Evolutionary conservation across 2,888 invertebrate genomes (phyloP).

Genomic region (Limenitis camilla): DNA sequence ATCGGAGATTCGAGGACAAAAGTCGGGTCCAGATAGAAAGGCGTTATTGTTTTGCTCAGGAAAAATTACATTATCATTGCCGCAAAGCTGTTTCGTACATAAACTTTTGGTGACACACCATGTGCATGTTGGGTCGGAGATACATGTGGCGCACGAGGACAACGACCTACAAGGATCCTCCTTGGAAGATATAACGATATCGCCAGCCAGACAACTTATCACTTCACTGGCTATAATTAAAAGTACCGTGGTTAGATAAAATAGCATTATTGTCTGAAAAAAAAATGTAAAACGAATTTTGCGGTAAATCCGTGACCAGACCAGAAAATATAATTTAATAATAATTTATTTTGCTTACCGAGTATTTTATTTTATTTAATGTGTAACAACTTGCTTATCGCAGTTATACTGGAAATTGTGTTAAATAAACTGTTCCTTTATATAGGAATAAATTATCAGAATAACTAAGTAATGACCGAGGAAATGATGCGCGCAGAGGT

Average conservation of each 20-base stretch:
- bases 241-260: not conserved
- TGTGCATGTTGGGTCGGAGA: slow-evolving; percentile 41
- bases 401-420: too few species aligned
- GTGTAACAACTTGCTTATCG: too few species aligned
- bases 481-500: too few species aligned
- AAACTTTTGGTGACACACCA: slow-evolving; percentile 60
- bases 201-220: slow-evolving; percentile 20
- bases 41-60: slow-evolving; percentile 40
- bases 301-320: too few species aligned
- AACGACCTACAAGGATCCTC: slow-evolving; percentile 28
- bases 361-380: too few species aligned
- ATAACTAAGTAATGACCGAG: too few species aligned
- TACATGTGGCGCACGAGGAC: slow-evolving; percentile 45
- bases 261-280: slow-evolving; percentile 8
- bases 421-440: too few species aligned
- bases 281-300: not conserved
- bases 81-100: slow-evolving; percentile 52
- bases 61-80: slow-evolving; percentile 57
- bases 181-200: slow-evolving; percentile 18
- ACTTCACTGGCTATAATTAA: slow-evolving; percentile 11
- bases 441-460: too few species aligned
- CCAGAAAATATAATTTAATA: too few species aligned
- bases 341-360: too few species aligned
- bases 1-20: slow-evolving; percentile 49
- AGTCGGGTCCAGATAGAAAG: slow-evolving; percentile 49